Evolutionary conservation across 2,888 invertebrate genomes (phyloP).

Genomic region (Caenorhabditis zanzibari): DNA sequence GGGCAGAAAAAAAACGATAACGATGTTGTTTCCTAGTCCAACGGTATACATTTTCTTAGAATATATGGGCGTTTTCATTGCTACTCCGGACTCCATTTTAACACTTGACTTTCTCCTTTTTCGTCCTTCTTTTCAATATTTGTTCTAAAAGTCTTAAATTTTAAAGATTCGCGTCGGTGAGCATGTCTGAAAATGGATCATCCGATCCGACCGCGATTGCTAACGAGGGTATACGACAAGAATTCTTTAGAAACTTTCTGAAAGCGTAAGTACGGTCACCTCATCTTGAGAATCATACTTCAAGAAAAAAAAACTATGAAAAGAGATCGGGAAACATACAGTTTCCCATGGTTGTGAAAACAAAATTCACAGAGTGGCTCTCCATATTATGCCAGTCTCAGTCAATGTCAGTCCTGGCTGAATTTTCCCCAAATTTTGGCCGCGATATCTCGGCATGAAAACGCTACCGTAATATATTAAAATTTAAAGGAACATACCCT

Average conservation of each 20-base stretch:
- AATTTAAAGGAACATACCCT: too few relatives aligned
- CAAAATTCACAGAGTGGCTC: too few relatives aligned
- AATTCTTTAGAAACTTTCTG: constrained; percentile 40
- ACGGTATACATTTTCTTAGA: too few relatives aligned
- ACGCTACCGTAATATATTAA: too few relatives aligned
- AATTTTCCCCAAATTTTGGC: too few relatives aligned
- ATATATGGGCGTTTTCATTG: too few relatives aligned
- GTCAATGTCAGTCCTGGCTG: too few relatives aligned
- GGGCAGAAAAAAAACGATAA: not conserved
- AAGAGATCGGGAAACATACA: too few relatives aligned
- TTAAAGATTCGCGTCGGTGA: constrained; percentile 20
- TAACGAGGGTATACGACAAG: constrained; percentile 20
- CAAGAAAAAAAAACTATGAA: too few relatives aligned
- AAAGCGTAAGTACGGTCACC: constrained; percentile 31
- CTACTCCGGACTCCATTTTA: not conserved
- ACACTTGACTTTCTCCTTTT: not conserved
- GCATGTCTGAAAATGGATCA: constrained; percentile 14
- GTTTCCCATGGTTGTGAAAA: too few relatives aligned
- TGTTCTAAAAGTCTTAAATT: not conserved
- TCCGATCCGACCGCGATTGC: constrained; percentile 12
- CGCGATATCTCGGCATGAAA: too few relatives aligned
- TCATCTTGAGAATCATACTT: not conserved
- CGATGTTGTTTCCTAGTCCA: constrained; percentile 16
- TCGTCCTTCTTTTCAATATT: constrained; percentile 4
- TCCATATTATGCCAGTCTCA: too few relatives aligned